Base-by-base conservation (phyloP, 2,113 vertebrate genomes). In the Eclectus roratus region DNA sequence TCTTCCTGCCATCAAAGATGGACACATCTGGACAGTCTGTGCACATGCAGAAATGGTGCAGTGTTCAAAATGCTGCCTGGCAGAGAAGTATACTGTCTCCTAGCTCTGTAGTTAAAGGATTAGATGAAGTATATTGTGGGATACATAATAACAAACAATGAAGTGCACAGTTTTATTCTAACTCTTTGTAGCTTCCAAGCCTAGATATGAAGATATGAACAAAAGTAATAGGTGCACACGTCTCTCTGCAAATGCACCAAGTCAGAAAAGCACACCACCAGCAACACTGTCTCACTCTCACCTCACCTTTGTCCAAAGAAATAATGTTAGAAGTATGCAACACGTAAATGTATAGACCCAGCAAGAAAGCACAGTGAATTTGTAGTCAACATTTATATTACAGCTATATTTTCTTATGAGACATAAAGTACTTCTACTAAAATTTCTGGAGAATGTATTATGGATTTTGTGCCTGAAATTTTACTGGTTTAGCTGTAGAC, bases 1-100 rank as follows among this genome's bases (percentile, higher is more conserved):
- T 43, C 29, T 29, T n/a, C 35, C 18, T 33, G 23, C 11, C 6
- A 1, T 11, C 24, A 25, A 24, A 53, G 55, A 24, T 17, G 17
- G 44, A 46, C 2, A 1, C 23, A 8, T 9, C 13, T 3, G 0
- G 25, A 21, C 49, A 50, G 56, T 0, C 1, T 14, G 4, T 41
- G 19, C 4, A 4, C 3, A 3, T 0, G 20, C 11, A 66, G 46
- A 69, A 68, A 28, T 5, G 17, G 21, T 53, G n/a, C 21, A 44
- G 25, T 6, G 3, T 53, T 77, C 39, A 31, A 47, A 73, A 64
- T 0, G 1, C 14, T 58, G 39, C 27, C 66, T 72, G n/a, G 17
- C 8, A 64, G 25, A 60, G 12, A 10, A 28, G 6, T 4, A 3
- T 11, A 18, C 3, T 6, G 6, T 29, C 63, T 85, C 11, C 21